Percentiles rank a stretch among this genome's conserved stretches.
Conservation (phyloP, 2,113 vertebrate genomes). For the Phylloscopus whistleri region DNA sequence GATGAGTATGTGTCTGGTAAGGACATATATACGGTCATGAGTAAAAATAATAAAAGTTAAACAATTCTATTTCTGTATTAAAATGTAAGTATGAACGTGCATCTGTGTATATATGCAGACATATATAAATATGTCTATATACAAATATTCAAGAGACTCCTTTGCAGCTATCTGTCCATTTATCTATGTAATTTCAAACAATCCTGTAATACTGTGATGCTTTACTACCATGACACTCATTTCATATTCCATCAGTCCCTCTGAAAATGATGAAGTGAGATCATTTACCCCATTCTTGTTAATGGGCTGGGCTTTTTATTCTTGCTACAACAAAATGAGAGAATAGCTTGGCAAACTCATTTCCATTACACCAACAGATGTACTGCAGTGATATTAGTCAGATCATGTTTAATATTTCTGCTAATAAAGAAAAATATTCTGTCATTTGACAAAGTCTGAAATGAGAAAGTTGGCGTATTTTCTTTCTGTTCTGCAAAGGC, state of each 20-base stretch:
- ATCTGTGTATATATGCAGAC: background rate
- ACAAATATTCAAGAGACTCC: background rate
- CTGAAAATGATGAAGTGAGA: constrained; percentile 72
- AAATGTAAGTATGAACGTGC: background rate
- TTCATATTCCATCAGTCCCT: constrained; percentile 72
- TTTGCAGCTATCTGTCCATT: background rate
- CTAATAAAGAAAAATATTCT: constrained; percentile 65
- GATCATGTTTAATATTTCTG: constrained; percentile 51
- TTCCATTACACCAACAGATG: constrained; percentile 53
- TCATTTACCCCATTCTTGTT: constrained; percentile 62
- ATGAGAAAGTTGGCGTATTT: background rate
- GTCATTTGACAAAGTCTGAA: background rate
- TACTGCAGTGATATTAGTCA: constrained; percentile 3
- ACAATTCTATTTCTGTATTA: background rate
- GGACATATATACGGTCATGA: background rate
- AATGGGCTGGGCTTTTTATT: constrained; percentile 62
- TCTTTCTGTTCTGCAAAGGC: background rate
- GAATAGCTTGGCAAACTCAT: constrained; percentile 32
- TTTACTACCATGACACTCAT: constrained; percentile 64
- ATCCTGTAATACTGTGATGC: constrained; percentile 37
- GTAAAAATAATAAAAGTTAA: background rate
- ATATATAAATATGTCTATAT: background rate
- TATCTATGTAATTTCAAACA: constrained; percentile 43
- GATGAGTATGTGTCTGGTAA: background rate
- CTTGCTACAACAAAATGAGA: constrained; percentile 52